phyloP scores from a whole-genome alignment of 2,888 invertebrate species.

The Alloplasta piceator region DNA sequence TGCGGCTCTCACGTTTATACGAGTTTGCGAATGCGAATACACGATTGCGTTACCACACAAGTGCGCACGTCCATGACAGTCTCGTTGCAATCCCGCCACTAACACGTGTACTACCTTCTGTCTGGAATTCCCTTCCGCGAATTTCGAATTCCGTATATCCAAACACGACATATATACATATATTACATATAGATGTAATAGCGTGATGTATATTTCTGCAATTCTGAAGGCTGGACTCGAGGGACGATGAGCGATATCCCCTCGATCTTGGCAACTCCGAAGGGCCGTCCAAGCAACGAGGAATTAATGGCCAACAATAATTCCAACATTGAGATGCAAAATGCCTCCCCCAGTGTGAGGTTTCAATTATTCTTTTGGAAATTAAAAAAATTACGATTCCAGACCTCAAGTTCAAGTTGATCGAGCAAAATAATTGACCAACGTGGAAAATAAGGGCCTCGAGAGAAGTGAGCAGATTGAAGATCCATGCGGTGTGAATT shows the following conservation, averaged over 20 bases:
- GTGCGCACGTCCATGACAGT: conserved; percentile 17
- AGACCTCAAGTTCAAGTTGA: no score
- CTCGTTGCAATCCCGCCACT: conserved; percentile 37
- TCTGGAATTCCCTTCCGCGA: conserved; percentile 35
- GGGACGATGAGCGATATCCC: background rate
- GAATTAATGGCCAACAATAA: no score
- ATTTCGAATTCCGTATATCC: conserved; percentile 38
- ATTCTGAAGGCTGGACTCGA: background rate
- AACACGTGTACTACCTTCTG: conserved; percentile 13
- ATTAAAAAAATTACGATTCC: no score
- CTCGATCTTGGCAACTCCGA: no score
- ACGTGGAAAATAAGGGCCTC: no score
- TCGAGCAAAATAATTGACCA: no score
- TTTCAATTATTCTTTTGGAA: no score
- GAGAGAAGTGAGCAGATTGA: background rate
- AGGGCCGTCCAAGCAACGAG: no score
- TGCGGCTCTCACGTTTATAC: background rate
- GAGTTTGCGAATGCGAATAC: conserved; percentile 40
- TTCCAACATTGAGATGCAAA: no score
- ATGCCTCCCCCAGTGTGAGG: no score
- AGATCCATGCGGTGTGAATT: conserved; percentile 51
- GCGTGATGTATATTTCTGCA: background rate
- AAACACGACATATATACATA: background rate
- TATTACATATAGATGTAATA: background rate
- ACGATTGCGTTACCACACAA: background rate